Evolutionary conservation across 2,888 invertebrate species (phyloP).

Genomic region (Leptinotarsa peninsularis): DNA sequence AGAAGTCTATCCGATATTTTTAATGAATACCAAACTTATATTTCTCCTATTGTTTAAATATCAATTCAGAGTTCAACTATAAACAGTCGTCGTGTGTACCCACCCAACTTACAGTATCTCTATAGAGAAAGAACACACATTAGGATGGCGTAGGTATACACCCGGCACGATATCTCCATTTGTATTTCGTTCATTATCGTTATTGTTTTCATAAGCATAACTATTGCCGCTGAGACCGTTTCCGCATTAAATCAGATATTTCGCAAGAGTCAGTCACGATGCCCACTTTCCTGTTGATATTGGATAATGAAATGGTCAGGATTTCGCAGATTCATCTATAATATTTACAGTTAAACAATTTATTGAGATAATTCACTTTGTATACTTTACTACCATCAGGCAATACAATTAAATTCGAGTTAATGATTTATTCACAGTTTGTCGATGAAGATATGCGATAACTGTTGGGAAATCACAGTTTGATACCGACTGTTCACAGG

Average conservation of each 20-base stretch:
- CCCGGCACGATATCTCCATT: conserved; percentile 27
- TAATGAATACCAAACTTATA: no score
- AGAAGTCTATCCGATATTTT: no score
- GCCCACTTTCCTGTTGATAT: conserved; percentile 18
- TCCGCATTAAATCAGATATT: conserved; percentile 28
- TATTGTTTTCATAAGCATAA: conserved; percentile 31
- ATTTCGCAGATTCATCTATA: conserved; percentile 25
- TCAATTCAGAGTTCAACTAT: not conserved
- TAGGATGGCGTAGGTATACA: conserved; percentile 20
- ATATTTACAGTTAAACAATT: conserved; percentile 26
- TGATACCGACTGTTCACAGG: not conserved
- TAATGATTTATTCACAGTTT: conserved; percentile 19
- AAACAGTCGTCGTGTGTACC: conserved; percentile 8
- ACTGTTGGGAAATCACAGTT: conserved; percentile 3
- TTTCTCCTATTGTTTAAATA: not conserved
- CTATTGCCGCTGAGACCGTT: conserved; percentile 20
- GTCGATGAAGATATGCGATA: conserved; percentile 11
- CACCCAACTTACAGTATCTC: not conserved
- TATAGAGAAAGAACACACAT: conserved; percentile 11
- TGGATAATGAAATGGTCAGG: conserved; percentile 26
- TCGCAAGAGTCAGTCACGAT: conserved; percentile 26
- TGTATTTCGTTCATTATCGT: conserved; percentile 28
- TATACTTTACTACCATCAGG: conserved; percentile 7
- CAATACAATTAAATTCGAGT: not conserved
- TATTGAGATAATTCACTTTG: conserved; percentile 13